phyloP scores from a whole-genome alignment of 2,113 vertebrate genomes.

The Orientallactaga bullata region DNA sequence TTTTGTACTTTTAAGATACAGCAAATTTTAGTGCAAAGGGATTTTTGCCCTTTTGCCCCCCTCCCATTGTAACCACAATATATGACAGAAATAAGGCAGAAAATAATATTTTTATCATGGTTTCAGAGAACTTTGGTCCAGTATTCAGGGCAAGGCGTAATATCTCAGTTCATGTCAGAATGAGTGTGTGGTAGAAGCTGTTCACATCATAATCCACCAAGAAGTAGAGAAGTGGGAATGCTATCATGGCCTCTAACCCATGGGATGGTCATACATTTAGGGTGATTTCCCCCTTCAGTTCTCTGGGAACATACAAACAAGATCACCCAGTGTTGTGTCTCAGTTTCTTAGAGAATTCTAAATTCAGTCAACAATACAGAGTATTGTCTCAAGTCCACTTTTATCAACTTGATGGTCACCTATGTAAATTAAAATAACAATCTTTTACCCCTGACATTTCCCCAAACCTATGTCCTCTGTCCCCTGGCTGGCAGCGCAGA shows the following conservation, averaged over 20 bases:
- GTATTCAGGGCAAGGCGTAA: background rate
- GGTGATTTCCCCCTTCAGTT: background rate
- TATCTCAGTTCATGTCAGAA: background rate
- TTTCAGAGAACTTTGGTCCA: background rate
- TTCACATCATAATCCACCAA: background rate
- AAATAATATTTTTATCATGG: background rate
- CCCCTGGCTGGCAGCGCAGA: too few species aligned
- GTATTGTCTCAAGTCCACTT: background rate
- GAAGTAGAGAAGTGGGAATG: background rate
- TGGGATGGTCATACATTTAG: too few species aligned
- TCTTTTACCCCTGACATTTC: background rate
- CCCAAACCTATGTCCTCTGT: too few species aligned
- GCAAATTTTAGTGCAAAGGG: background rate
- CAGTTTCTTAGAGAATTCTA: background rate
- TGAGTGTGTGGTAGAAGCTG: background rate
- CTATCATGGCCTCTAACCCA: background rate
- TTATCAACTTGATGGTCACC: background rate
- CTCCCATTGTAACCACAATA: background rate
- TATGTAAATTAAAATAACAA: background rate
- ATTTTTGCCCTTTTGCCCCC: background rate
- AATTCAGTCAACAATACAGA: background rate
- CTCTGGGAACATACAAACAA: background rate
- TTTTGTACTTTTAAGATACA: background rate
- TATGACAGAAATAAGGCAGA: background rate
- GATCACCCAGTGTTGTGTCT: background rate